Evolutionary conservation across 2,797 vertebrate species (phyloP).

Genomic region (Mormyrus hasselquistii): DNA sequence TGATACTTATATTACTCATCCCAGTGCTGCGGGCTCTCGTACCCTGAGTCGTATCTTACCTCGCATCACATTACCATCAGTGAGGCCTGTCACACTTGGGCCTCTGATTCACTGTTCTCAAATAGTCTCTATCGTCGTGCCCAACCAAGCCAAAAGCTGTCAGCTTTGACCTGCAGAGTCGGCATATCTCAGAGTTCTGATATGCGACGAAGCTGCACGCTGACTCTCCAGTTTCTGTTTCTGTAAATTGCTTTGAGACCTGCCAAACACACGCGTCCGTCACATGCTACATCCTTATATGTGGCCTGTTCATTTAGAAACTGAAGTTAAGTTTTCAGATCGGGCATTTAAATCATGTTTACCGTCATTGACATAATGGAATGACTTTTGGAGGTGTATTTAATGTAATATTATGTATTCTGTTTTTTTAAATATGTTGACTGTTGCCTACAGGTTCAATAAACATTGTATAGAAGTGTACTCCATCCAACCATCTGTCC

Average conservation of each 20-base stretch:
- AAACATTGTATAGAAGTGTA: neutral
- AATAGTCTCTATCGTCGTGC: neutral
- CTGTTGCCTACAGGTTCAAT: neutral
- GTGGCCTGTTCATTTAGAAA: neutral
- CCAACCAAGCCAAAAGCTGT: neutral
- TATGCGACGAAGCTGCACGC: neutral
- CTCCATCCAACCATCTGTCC: neutral
- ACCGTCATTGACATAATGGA: neutral
- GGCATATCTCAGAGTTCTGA: neutral
- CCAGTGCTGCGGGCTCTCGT: neutral
- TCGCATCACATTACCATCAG: neutral
- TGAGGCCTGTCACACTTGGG: neutral
- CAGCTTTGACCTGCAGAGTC: neutral
- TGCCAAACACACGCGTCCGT: neutral
- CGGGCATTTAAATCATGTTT: neutral
- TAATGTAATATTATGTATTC: neutral
- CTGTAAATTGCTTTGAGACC: neutral
- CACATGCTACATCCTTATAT: neutral
- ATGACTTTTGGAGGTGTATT: neutral
- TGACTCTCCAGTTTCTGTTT: neutral
- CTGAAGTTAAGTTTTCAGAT: neutral
- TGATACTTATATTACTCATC: neutral
- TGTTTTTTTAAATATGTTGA: neutral
- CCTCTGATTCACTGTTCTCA: neutral
- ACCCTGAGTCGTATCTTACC: neutral